Evolutionary conservation across 1,140 invertebrate species (phyloP), one percentile per base, ranked within the genome.

Genomic region (Lasioglossum baleicum): DNA sequence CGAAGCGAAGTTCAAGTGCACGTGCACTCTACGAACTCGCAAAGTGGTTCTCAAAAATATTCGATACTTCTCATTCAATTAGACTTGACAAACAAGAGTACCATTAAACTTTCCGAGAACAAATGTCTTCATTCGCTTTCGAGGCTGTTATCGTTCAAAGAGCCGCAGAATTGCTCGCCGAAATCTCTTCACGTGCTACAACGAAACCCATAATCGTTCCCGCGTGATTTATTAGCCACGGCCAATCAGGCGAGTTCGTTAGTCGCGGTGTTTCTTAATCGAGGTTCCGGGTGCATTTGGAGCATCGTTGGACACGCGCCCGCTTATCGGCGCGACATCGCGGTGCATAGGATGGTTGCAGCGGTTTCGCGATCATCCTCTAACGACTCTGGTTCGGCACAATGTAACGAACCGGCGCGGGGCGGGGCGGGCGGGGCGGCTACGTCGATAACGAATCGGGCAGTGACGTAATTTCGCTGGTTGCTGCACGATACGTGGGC

Each of bases 401-500:
- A 48, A 63, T 17, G 73, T 20, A 60, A 75, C 74, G 13, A 60
- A 51, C 7, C 51, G 2, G 10, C 51, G 31, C 26, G 61, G 48
- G 13, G n/a, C n/a, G n/a, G n/a, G n/a, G n/a, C n/a, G n/a, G 0
- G 26, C 35, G 35, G 3, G 35, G 35, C 7, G 11, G 2, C 22
- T 2, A 2, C n/a, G 20, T 35, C 74, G 75, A 77, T 77, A 77
- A 70, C 66, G 66, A 61, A 63, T 70, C 66, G 42, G 44, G 42
- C 2, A 63, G 60, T 70, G 66, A 63, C 56, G 75, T 77, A 77
- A 77, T 69, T 70, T 51, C 22, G 42, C 42, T 44, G 7, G 42
- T 8, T 11, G 20, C 2, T 2, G 15, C 10, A 11, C 11, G 15
- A 13, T 51, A 13, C 48, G 48, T 13, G 11, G 48, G 48, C 11